A percentile compares a stretch with the other conserved stretches of the same genome.
Evolutionary conservation across 2,113 vertebrate species (phyloP).

Genomic region (Terrapene triunguis): DNA sequence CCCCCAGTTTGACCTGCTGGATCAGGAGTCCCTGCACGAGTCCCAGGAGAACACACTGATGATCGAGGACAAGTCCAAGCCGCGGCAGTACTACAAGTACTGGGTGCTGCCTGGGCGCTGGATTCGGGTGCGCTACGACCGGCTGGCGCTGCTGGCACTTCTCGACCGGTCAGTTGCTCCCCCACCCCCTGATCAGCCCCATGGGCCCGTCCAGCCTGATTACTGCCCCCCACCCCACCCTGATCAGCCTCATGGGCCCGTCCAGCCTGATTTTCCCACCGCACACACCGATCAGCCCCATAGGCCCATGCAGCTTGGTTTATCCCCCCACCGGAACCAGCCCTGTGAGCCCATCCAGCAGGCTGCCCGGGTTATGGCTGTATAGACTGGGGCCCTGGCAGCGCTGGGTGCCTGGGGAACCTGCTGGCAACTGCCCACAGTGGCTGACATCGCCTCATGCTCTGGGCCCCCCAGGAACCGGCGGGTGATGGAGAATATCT

Average conservation of each 20-base stretch:
- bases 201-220: not conserved
- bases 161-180: conserved; percentile 70
- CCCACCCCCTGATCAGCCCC: too few relatives aligned
- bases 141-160: conserved; percentile 82
- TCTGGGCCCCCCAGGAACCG: conserved; percentile 74
- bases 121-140: conserved; percentile 84
- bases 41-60: conserved; percentile 94
- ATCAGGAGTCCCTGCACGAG: conserved; percentile 92
- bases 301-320: not conserved
- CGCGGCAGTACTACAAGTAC: conserved; percentile 85
- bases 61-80: conserved; percentile 88
- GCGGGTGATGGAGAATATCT: conserved; percentile 79
- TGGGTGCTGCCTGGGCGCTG: conserved; percentile 84
- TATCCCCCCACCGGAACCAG: not conserved
- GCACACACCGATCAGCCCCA: too few relatives aligned
- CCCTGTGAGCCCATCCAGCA: not conserved
- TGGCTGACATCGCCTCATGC: not conserved
- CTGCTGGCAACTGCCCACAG: too few relatives aligned
- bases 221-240: not conserved
- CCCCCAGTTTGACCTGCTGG: conserved; percentile 88
- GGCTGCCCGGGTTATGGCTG: not conserved
- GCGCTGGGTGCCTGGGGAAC: not conserved
- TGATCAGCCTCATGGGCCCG: too few relatives aligned
- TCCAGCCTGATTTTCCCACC: too few relatives aligned
- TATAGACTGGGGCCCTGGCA: not conserved